Evolutionary conservation across 2,888 invertebrate genomes (phyloP).

Genomic region (Scaeva pyrastri): DNA sequence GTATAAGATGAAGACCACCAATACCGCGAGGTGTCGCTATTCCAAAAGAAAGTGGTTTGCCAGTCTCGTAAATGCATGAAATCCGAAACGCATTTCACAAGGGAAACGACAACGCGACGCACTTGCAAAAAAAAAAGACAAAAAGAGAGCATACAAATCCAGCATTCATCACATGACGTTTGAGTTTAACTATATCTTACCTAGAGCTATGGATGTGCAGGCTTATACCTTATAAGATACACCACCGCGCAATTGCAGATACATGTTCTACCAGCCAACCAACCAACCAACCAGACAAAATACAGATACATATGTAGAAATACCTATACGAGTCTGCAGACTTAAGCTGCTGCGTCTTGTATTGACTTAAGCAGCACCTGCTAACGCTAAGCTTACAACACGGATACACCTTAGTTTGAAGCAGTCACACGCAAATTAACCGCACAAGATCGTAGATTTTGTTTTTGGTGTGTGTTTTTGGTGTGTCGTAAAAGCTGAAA

Average conservation of each 20-base stretch:
- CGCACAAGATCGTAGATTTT: slow-evolving; percentile 57
- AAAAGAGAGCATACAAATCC: slow-evolving; percentile 48
- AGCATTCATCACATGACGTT: slow-evolving; percentile 28
- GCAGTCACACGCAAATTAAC: slow-evolving; percentile 67
- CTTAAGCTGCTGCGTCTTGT: slow-evolving; percentile 2
- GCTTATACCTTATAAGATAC: slow-evolving; percentile 37
- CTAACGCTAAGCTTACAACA: slow-evolving; percentile 65
- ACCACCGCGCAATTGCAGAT: slow-evolving; percentile 15
- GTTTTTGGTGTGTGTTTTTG: slow-evolving; percentile 46
- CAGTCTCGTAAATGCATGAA: slow-evolving; percentile 54
- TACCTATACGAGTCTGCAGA: no score
- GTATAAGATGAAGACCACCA: slow-evolving; percentile 33
- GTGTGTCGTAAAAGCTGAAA: slow-evolving; percentile 60
- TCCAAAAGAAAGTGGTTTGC: slow-evolving; percentile 65
- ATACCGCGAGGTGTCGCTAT: slow-evolving; percentile 35
- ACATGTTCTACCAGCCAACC: slow-evolving; percentile 13
- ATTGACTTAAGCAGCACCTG: slow-evolving; percentile 53
- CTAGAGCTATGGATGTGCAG: background rate
- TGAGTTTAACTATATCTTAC: slow-evolving; percentile 21
- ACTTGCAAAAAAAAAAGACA: slow-evolving; percentile 51
- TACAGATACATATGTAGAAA: background rate
- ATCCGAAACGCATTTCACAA: slow-evolving; percentile 67
- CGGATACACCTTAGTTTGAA: slow-evolving; percentile 57
- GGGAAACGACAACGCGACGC: slow-evolving; percentile 62
- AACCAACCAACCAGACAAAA: slow-evolving; percentile 13